These are phyloP conservation scores for Laterallus jamaicensis DNA, from an alignment of 2,113 vertebrate species.

Conservation along the genomic window DNA sequence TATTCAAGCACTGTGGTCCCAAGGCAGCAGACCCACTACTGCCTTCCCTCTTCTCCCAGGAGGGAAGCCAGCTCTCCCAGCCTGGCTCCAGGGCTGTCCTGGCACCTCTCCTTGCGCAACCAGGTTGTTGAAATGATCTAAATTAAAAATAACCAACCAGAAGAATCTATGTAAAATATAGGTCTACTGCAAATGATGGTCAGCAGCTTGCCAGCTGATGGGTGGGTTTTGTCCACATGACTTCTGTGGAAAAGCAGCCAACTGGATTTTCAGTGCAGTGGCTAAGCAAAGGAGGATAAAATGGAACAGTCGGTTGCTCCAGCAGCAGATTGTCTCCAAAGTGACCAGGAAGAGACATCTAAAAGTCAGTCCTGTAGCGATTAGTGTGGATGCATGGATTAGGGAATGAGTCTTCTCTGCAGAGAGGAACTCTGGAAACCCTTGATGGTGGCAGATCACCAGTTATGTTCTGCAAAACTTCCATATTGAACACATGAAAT, in stretches of 20 bases:
- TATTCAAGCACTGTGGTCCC: not conserved
- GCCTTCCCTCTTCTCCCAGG: not conserved
- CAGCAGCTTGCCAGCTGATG: not conserved
- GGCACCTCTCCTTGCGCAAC: not conserved
- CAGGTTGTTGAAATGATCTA: not conserved
- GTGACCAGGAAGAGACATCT: not conserved
- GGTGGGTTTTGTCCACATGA: not conserved
- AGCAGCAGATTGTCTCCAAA: not conserved
- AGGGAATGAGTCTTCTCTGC: slow-evolving; percentile 8
- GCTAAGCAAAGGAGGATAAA: not conserved
- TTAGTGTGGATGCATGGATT: not conserved
- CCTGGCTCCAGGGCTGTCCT: not conserved
- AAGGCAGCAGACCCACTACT: not conserved
- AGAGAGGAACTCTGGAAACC: slow-evolving; percentile 1
- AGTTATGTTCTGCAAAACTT: not conserved
- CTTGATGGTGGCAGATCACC: slow-evolving; percentile 3
- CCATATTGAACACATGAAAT: not conserved
- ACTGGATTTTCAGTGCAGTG: not conserved
- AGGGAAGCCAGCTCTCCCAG: not conserved
- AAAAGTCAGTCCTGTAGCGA: not conserved
- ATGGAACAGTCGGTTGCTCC: not conserved
- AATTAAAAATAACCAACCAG: not conserved
- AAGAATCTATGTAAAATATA: not conserved
- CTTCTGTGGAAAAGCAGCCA: not conserved
- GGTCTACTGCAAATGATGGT: not conserved